Conservation (phyloP, 2,888 invertebrate genomes). For the Aromia moschata region DNA sequence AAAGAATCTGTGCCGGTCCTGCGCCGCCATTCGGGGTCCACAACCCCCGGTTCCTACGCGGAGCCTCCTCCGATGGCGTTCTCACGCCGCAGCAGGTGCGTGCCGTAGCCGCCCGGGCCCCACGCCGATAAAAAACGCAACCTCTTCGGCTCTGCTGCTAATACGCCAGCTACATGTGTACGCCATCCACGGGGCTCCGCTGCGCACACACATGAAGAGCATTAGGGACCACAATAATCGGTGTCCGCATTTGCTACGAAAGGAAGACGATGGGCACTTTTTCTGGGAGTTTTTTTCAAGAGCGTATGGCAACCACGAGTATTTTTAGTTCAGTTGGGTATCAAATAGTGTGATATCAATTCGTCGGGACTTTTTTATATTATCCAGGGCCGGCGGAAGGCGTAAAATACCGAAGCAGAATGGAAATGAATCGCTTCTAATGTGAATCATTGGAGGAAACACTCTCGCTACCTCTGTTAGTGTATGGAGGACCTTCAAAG, state of each 20-base stretch:
- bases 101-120: slow-evolving; percentile 29
- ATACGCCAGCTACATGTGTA: slow-evolving; percentile 28
- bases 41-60: slow-evolving; percentile 22
- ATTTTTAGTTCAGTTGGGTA: background rate
- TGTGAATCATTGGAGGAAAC: too few relatives aligned
- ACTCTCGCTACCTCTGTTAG: too few relatives aligned
- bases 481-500: too few relatives aligned
- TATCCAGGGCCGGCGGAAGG: too few relatives aligned
- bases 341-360: too few relatives aligned
- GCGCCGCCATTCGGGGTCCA: slow-evolving; percentile 14
- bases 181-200: slow-evolving; percentile 26
- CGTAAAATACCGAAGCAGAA: too few relatives aligned
- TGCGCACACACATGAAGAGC: slow-evolving; percentile 23
- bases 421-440: too few relatives aligned
- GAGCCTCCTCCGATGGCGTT: slow-evolving; percentile 18
- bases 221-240: slow-evolving; percentile 9
- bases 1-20: slow-evolving; percentile 12
- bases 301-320: background rate
- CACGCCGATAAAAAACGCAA: slow-evolving; percentile 30
- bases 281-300: slow-evolving; percentile 10
- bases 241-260: slow-evolving; percentile 11
- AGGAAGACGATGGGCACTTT: slow-evolving; percentile 6
- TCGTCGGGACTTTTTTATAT: too few relatives aligned
- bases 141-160: slow-evolving; percentile 20
- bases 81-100: slow-evolving; percentile 34